Evolutionary conservation across 35 echinoderm and acorn worm genomes (phyloP).

Genomic region (Strongylocentrotus purpuratus): DNA sequence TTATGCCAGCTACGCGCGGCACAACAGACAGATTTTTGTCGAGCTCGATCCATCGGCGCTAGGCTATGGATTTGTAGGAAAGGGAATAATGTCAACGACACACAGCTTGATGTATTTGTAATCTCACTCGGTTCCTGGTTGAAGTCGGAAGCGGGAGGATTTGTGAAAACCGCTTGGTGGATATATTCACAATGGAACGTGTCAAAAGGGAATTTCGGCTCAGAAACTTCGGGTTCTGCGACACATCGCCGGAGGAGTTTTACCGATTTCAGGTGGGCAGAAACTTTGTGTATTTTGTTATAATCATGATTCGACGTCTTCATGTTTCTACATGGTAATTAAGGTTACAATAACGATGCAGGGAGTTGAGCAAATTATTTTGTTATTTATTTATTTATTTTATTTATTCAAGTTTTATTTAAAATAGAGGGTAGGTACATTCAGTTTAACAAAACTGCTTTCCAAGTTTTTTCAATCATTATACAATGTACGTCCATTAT

Average conservation of each 20-base stretch:
- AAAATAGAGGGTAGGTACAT: no score
- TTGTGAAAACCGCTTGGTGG: background rate
- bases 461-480: no score
- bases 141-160: background rate
- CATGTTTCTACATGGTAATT: background rate
- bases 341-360: background rate
- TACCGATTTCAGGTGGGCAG: background rate
- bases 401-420: no score
- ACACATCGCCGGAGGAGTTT: background rate
- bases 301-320: background rate
- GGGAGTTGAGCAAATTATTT: no score
- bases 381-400: no score
- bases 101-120: background rate
- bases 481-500: no score
- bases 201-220: constrained; percentile 9
- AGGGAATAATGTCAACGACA: background rate
- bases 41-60: background rate
- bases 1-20: background rate
- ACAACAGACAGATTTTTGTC: background rate
- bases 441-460: no score
- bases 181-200: background rate
- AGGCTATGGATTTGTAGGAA: background rate
- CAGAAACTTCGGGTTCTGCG: background rate
- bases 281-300: background rate
- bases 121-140: background rate